Evolutionary conservation across 2,888 invertebrate genomes (phyloP).

Genomic region (Siphlonurus alternatus): DNA sequence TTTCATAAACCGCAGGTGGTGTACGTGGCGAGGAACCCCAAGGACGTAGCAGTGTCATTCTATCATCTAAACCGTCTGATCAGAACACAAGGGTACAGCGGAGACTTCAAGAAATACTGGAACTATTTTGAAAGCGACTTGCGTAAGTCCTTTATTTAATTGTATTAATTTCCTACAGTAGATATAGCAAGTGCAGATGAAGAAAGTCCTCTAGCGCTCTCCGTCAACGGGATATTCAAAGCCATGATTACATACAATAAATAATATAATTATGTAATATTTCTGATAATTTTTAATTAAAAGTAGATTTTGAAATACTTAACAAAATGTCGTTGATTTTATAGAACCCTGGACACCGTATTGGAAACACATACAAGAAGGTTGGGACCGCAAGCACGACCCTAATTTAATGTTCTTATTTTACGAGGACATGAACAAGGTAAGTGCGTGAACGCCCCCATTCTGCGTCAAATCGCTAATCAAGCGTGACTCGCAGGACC

Average conservation of each 20-base stretch:
- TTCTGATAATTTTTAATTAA: background rate
- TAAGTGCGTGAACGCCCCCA: conserved; percentile 22
- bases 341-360: conserved; percentile 58
- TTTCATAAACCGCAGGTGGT: conserved; percentile 11
- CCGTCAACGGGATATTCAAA: no score
- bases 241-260: background rate
- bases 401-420: conserved; percentile 57
- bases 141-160: conserved; percentile 1
- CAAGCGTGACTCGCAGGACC: conserved; percentile 8
- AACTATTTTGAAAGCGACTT: conserved; percentile 6
- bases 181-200: no score
- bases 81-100: background rate
- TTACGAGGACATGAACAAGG: conserved; percentile 61
- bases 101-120: conserved; percentile 6
- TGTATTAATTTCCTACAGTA: no score
- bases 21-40: conserved; percentile 12
- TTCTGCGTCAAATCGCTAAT: no score
- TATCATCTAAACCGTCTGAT: conserved; percentile 10
- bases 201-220: no score
- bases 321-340: no score
- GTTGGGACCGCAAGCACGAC: conserved; percentile 45
- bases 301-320: background rate
- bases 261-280: background rate
- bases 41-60: conserved; percentile 12
- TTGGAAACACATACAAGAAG: conserved; percentile 63